These are phyloP conservation scores for Mellivora capensis DNA, from an alignment of 2,113 vertebrate species.

Conservation along the genomic window DNA sequence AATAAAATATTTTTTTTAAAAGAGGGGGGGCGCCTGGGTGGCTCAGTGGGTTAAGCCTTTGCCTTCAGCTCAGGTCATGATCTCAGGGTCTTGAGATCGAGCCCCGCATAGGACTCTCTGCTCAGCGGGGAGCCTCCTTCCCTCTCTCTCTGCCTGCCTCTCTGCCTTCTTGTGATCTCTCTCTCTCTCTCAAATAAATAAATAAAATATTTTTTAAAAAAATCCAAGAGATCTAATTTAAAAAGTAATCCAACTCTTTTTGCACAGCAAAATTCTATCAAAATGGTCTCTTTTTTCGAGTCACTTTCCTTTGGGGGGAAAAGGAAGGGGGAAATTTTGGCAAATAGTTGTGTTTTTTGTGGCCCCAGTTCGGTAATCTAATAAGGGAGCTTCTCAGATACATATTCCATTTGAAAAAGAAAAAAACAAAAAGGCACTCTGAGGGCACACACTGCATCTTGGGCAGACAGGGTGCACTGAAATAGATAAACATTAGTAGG, in stretches of 20 bases:
- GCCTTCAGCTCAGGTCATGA: no score
- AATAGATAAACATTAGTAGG: background rate
- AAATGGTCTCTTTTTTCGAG: background rate
- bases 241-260: background rate
- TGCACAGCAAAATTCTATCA: background rate
- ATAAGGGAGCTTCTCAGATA: background rate
- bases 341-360: background rate
- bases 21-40: no score
- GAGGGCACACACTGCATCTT: background rate
- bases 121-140: no score
- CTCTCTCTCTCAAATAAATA: no score
- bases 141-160: no score
- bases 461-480: background rate
- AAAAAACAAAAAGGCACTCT: background rate
- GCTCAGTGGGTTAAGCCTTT: no score
- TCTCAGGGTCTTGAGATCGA: no score
- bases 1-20: no score
- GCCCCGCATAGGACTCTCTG: no score
- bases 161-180: no score
- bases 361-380: background rate
- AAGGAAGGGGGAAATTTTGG: background rate
- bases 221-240: conserved; percentile 31
- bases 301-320: background rate
- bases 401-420: background rate
- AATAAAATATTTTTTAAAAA: background rate